Conservation (phyloP, 1,140 invertebrate genomes). For the Drosophila miranda region DNA sequence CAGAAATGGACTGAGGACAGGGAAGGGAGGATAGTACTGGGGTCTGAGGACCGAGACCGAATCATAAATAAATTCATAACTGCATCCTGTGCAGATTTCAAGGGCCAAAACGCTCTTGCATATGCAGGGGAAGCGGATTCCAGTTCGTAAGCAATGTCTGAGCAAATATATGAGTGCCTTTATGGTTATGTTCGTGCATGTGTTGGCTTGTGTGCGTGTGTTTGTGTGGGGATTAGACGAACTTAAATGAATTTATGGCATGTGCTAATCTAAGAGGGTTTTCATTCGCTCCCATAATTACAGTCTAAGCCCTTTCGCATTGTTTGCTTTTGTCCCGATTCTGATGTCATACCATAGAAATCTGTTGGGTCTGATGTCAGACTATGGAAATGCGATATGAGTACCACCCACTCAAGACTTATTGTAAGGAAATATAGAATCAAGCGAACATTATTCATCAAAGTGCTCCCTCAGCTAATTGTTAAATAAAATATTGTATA, state of each 20-base stretch:
- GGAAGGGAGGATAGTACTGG: too few relatives aligned
- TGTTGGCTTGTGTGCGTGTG: slow-evolving; percentile 15
- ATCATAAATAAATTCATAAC: slow-evolving; percentile 74
- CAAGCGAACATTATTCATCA: too few relatives aligned
- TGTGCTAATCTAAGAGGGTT: slow-evolving; percentile 55
- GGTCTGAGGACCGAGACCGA: slow-evolving; percentile 31
- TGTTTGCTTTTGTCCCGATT: too few relatives aligned
- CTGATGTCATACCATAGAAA: too few relatives aligned
- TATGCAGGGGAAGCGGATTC: slow-evolving; percentile 12
- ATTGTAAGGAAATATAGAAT: too few relatives aligned
- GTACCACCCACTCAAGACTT: too few relatives aligned
- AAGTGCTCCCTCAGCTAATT: too few relatives aligned
- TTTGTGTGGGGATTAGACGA: slow-evolving; percentile 49
- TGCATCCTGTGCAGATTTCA: slow-evolving; percentile 61
- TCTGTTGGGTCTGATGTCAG: too few relatives aligned
- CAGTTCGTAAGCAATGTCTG: slow-evolving; percentile 28
- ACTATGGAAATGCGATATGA: too few relatives aligned
- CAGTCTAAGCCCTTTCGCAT: background rate
- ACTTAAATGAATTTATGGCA: slow-evolving; percentile 70
- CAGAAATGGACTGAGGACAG: background rate
- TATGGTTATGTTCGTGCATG: slow-evolving; percentile 27
- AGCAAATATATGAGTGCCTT: slow-evolving; percentile 47
- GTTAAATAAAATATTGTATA: too few relatives aligned
- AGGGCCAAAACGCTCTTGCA: slow-evolving; percentile 30
- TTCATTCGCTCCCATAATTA: slow-evolving; percentile 13